Base-by-base conservation (phyloP, 1,140 invertebrate species). In the Campodea augens region DNA sequence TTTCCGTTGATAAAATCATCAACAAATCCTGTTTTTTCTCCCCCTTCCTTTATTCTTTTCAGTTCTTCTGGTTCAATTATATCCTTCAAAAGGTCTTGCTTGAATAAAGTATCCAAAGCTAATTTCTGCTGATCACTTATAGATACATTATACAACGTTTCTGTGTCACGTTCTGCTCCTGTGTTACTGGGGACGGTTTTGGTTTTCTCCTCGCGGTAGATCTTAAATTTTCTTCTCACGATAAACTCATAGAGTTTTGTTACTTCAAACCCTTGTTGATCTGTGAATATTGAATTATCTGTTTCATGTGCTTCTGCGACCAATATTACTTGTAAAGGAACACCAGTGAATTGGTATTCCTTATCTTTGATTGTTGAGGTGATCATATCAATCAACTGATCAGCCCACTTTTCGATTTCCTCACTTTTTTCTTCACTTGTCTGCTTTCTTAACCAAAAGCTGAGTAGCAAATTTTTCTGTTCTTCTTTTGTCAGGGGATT, bases 151-250 rank as follows among this genome's bases (percentile, higher is more conserved):
- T 25, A 7, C 13, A 46, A 39, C 23, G 3, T 25, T 2, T 3
- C 23, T 5, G 24, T 1, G 23, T 42, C 25, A 2, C 2, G 10
- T 2, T 24, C 18, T 15, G 27, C 45, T 25, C 25, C 25, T 10
- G 29, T 20, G 20, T 27, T 42, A 20, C 2, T 27, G 25, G 12
- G 10, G 29, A 27, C 38, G 20, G 12, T 13, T 19, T 45, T 45
- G 2, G 7, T 46, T 29, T 46, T 46, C 40, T 46, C 45, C 15
- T 37, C 29, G 13, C 36, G 3, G 22, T 46, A 45, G 5, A 45
- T 38, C 15, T 45, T 21, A 20, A 20, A 45, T 25, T 45, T 45
- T 37, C 39, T 45, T 25, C 42, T 22, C 1, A 44, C 39, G 23
- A 44, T 43, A 1, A 23, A 5, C 2, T 44, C 25, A 4, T 46